Conservation (phyloP, 1,140 invertebrate genomes). For the Drosophila ercepeae region DNA sequence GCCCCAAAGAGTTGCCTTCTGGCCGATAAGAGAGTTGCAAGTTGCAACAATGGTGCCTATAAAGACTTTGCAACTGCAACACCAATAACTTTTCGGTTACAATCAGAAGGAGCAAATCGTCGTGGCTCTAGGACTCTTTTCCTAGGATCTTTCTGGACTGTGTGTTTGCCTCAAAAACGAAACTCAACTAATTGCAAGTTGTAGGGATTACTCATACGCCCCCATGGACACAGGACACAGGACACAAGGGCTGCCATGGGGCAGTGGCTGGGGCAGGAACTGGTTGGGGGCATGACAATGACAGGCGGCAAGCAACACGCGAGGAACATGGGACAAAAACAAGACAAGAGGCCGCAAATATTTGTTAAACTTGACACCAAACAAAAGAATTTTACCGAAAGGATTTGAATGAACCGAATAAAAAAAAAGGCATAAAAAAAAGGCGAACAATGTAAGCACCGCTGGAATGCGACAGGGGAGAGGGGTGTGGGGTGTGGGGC, state of each 20-base stretch:
- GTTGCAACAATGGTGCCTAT: constrained; percentile 52
- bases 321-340: constrained; percentile 67
- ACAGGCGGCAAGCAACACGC: constrained; percentile 57
- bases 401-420: constrained; percentile 70
- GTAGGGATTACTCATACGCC: constrained; percentile 75
- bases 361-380: constrained; percentile 83
- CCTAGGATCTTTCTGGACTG: not conserved
- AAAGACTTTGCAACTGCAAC: constrained; percentile 11
- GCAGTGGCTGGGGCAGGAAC: not conserved
- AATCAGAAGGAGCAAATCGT: constrained; percentile 44
- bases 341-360: constrained; percentile 78
- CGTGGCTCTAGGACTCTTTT: constrained; percentile 1
- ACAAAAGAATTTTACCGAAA: constrained; percentile 83
- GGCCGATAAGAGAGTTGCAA: constrained; percentile 57
- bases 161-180: not conserved
- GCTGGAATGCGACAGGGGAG: constrained; percentile 57
- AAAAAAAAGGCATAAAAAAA: constrained; percentile 20
- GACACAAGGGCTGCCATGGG: not conserved
- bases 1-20: not conserved
- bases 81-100: constrained; percentile 34
- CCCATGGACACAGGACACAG: constrained; percentile 23
- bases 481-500: not conserved
- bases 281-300: constrained; percentile 40
- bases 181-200: constrained; percentile 65
- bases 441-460: constrained; percentile 70